Evolutionary conservation across 2,797 vertebrate genomes (phyloP).

Genomic region (Diglossa cyanea): DNA sequence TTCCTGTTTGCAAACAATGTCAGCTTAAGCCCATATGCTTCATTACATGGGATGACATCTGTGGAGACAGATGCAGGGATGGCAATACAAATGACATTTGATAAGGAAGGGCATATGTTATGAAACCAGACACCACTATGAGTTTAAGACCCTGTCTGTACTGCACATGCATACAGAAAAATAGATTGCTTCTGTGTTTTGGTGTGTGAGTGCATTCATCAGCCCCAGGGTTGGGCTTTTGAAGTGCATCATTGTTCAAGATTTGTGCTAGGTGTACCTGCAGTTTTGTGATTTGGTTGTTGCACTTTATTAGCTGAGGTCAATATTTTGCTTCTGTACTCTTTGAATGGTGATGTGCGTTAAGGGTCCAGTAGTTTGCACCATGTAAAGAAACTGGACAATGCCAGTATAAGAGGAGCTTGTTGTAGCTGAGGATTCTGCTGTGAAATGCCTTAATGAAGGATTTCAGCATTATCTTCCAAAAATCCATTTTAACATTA

Average conservation of each 20-base stretch:
- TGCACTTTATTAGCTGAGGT: background rate
- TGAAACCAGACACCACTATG: conserved; percentile 44
- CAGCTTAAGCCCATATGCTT: conserved; percentile 71
- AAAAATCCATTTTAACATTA: background rate
- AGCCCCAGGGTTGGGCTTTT: background rate
- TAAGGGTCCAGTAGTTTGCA: background rate
- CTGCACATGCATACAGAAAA: background rate
- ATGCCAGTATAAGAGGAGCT: background rate
- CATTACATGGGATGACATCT: conserved; percentile 71
- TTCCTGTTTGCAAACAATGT: conserved; percentile 69
- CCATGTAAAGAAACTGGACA: background rate
- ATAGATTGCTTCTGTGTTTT: background rate
- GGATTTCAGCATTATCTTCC: background rate
- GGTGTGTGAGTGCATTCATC: background rate
- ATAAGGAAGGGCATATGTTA: conserved; percentile 70
- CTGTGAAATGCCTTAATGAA: background rate
- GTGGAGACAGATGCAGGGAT: conserved; percentile 66
- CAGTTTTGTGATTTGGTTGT: background rate
- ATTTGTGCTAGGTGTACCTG: background rate
- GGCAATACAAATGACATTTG: conserved; percentile 66
- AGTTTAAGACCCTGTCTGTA: conserved; percentile 7
- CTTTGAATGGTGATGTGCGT: background rate
- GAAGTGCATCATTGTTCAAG: background rate
- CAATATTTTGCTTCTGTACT: background rate
- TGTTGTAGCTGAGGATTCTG: background rate